Conservation (phyloP, 2,113 vertebrate genomes). For the Sinocyclocheilus rhinocerous region DNA sequence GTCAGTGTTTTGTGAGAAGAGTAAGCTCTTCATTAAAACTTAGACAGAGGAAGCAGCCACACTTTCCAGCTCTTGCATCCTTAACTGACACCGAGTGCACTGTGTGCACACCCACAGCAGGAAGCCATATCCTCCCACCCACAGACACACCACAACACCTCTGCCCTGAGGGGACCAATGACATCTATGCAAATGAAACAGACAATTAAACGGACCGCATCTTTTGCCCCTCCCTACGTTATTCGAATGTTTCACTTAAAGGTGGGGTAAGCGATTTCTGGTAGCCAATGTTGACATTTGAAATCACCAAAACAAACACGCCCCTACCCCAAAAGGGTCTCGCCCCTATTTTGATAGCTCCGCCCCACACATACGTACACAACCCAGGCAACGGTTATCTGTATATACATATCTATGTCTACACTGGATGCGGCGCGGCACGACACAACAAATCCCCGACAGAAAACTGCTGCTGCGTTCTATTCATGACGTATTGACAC, state of each 20-base stretch:
- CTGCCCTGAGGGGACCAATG: conserved; percentile 42
- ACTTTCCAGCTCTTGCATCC: conserved; percentile 43
- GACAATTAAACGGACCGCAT: background rate
- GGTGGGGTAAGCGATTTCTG: no score
- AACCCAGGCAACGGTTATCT: no score
- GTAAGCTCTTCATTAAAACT: conserved; percentile 1
- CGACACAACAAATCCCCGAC: no score
- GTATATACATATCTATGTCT: no score
- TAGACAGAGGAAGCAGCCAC: conserved; percentile 56
- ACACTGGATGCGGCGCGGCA: no score
- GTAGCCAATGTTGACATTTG: no score
- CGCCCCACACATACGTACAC: no score
- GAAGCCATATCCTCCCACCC: conserved; percentile 37
- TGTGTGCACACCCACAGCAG: conserved; percentile 22
- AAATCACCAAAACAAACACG: no score
- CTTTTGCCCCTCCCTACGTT: background rate
- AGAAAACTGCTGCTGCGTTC: no score
- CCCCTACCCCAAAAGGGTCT: no score
- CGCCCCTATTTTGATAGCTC: no score
- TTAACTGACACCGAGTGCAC: conserved; percentile 31
- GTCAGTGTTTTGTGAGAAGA: conserved; percentile 69
- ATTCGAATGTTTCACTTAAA: background rate
- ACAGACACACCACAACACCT: conserved; percentile 46
- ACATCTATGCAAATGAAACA: conserved; percentile 22
- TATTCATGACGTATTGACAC: no score